These are phyloP conservation scores for Cryptotis parvus DNA, from an alignment of 2,113 vertebrate species.

Conservation along the genomic window DNA sequence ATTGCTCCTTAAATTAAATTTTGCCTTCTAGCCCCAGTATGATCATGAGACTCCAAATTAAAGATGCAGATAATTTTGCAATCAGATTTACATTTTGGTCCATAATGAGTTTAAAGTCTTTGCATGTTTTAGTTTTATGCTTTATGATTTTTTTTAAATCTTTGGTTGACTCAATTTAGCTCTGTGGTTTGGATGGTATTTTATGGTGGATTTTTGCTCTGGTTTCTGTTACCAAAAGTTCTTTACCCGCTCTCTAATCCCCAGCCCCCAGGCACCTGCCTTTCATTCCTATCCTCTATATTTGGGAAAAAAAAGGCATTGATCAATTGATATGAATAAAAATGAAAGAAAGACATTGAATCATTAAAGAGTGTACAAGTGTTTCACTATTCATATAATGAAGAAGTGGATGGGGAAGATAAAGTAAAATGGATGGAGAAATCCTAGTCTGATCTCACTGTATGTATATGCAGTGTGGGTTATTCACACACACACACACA, in stretches of 20 bases:
- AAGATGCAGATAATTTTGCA: constrained; percentile 77
- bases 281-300: constrained; percentile 19
- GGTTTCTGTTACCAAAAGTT: neutral
- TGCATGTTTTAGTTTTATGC: constrained; percentile 48
- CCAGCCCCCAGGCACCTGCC: neutral
- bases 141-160: constrained; percentile 34
- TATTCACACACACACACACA: neutral
- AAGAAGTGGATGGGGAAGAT: neutral
- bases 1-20: constrained; percentile 75
- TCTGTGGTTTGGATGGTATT: constrained; percentile 45
- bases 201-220: constrained; percentile 36
- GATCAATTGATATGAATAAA: neutral
- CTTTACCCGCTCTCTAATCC: neutral
- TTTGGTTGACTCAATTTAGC: constrained; percentile 60
- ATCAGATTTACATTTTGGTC: constrained; percentile 72
- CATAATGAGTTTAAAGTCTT: constrained; percentile 76
- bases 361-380: constrained; percentile 19
- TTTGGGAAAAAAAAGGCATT: constrained; percentile 46
- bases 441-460: neutral
- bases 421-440: too few species aligned
- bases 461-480: neutral
- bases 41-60: constrained; percentile 69
- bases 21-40: constrained; percentile 59
- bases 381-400: constrained; percentile 8
- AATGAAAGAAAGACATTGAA: neutral